Evolutionary conservation across 2,113 vertebrate genomes (phyloP), one percentile per base, ranked within the genome.

Genomic region (Passerina amoena): DNA sequence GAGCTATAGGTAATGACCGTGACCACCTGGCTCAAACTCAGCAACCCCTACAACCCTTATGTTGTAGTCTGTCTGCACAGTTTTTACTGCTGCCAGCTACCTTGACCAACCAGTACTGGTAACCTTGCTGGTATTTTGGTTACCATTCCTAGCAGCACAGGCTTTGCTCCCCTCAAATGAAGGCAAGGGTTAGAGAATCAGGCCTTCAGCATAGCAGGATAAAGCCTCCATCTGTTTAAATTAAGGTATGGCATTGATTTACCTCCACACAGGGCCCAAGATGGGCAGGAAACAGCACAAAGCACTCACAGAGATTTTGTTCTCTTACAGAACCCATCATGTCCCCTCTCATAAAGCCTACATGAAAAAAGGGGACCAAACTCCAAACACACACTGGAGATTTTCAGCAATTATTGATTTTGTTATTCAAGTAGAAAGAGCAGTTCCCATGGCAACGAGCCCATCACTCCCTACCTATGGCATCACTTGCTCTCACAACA

Each of bases 391-490:
- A 51, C 28, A 23, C 28, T 33, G 56, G 44, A 96, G 86, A 56
- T 86, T 96, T 97, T 51, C 73, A 56, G 70, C 76, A 94, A 96
- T 95, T 95, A 94, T 95, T 94, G 96, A 97, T 97, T 94, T 96
- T 95, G 54, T 82, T 96, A 90, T 94, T 96, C 87, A 96, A 96
- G 93, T 88, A 77, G 79, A 90, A 95, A 69, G 86, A 93, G 38
- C 27, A 82, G 96, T 97, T 96, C 50, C 96, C 92, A 96, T 96
- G 90, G 87, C 77, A 97, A 97, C 89, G 1, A 94, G 80, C 38
- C 79, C 85, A 93, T 96, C 94, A 83, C 64, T 88, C 68, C 42
- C 59, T 82, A 93, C 92, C 91, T 94, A 80, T 71, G 61, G 73
- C 82, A 95, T 83, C 5, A 0, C 86, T 94, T 76, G 91, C 42